phyloP scores from a whole-genome alignment of 2,113 vertebrate species.

The Ascaphus truei region DNA sequence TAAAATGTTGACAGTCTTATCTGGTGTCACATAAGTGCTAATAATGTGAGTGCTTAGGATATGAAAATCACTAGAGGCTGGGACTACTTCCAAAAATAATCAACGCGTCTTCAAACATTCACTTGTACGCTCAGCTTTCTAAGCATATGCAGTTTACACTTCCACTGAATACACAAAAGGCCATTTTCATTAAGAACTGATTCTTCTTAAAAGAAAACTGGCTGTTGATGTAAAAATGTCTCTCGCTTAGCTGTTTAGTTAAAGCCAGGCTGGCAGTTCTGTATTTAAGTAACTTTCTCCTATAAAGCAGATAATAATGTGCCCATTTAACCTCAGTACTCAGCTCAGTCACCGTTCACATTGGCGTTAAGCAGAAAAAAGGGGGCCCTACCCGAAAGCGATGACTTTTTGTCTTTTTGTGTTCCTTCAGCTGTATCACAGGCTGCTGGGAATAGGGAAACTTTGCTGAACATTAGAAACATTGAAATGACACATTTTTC shows the following conservation, averaged over 20 bases:
- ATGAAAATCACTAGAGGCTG: slow-evolving; percentile 17
- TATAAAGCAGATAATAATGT: slow-evolving; percentile 41
- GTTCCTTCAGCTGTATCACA: slow-evolving; percentile 45
- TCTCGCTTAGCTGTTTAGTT: slow-evolving; percentile 5
- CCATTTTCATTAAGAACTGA: slow-evolving; percentile 12
- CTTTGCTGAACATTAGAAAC: too few relatives aligned
- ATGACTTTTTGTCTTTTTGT: slow-evolving; percentile 43
- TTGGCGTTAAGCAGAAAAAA: slow-evolving; percentile 46
- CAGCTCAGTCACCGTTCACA: slow-evolving; percentile 36
- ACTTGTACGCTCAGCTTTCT: slow-evolving; percentile 21
- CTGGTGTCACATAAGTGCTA: slow-evolving; percentile 28
- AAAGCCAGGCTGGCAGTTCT: slow-evolving; percentile 9
- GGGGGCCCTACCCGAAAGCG: slow-evolving; percentile 39
- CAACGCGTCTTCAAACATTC: slow-evolving; percentile 27
- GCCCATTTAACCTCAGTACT: slow-evolving; percentile 37
- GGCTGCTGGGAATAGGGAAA: too few relatives aligned
- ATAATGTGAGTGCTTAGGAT: slow-evolving; percentile 8
- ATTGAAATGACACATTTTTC: background rate
- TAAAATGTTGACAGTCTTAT: slow-evolving; percentile 21
- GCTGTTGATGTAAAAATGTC: slow-evolving; percentile 28
- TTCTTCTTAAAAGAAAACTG: slow-evolving; percentile 33
- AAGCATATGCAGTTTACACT: slow-evolving; percentile 5
- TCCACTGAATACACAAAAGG: slow-evolving; percentile 11
- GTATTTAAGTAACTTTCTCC: slow-evolving; percentile 38
- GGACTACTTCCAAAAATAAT: slow-evolving; percentile 26